These are phyloP conservation scores for Edolisoma coerulescens DNA, from an alignment of 2,113 vertebrate species.

Conservation along the genomic window DNA sequence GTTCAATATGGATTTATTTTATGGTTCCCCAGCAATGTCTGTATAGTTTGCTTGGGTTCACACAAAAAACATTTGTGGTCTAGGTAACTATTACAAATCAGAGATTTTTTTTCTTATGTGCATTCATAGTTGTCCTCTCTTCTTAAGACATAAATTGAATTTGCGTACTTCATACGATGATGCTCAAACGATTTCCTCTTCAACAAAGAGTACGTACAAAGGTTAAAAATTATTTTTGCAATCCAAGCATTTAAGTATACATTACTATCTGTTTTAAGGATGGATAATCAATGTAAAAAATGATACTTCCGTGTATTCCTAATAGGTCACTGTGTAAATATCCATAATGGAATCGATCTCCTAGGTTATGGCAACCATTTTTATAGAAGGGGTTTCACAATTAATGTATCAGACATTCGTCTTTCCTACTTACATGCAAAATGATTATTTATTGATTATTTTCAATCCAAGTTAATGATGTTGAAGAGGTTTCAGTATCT, in stretches of 20 bases:
- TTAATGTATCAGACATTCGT: conserved; percentile 57
- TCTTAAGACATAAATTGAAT: conserved; percentile 58
- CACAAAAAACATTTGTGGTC: not conserved
- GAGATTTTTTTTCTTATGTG: not conserved
- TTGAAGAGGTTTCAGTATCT: conserved; percentile 39
- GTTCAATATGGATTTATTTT: not conserved
- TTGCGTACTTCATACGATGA: conserved; percentile 37
- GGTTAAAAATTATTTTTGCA: conserved; percentile 70
- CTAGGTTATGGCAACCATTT: conserved; percentile 56
- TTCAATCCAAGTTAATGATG: conserved; percentile 37
- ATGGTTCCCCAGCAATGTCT: not conserved
- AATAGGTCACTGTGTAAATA: conserved; percentile 72
- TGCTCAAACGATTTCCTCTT: conserved; percentile 69
- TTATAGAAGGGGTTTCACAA: conserved; percentile 54
- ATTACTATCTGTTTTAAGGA: conserved; percentile 65
- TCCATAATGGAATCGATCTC: conserved; percentile 70
- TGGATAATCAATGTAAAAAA: conserved; percentile 68
- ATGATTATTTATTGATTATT: conserved; percentile 69
- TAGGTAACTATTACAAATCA: not conserved
- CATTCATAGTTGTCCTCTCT: conserved; percentile 26
- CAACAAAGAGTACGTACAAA: conserved; percentile 66
- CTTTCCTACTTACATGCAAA: conserved; percentile 49
- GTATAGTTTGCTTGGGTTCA: not conserved
- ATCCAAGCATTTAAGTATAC: conserved; percentile 63
- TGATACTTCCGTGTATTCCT: conserved; percentile 61